Percentiles rank a stretch among this genome's conserved stretches.
These are phyloP conservation scores for Turnix velox DNA, from an alignment of 2,113 vertebrate genomes.

Conservation along the genomic window DNA sequence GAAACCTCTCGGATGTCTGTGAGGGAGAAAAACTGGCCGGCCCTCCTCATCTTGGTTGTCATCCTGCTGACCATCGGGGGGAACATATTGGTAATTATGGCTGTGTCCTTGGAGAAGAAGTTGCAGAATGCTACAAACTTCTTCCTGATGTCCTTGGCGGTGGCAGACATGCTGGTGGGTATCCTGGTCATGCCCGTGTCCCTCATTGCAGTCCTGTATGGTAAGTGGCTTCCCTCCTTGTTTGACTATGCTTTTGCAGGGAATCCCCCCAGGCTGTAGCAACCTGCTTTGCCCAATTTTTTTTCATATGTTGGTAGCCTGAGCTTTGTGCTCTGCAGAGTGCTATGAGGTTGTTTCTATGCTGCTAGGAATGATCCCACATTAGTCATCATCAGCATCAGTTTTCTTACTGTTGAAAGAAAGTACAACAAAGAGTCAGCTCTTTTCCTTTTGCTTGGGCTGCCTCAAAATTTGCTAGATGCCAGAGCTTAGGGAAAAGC, in stretches of 20 bases:
- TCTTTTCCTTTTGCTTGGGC: background rate
- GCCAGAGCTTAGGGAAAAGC: background rate
- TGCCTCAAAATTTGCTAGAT: background rate
- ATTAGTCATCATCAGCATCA: fast-evolving
- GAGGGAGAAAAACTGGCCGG: slow-evolving; percentile 93
- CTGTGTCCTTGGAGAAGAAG: slow-evolving; percentile 96
- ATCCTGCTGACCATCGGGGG: slow-evolving; percentile 94
- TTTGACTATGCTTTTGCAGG: background rate
- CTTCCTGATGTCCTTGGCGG: slow-evolving; percentile 94
- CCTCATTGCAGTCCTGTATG: slow-evolving; percentile 93
- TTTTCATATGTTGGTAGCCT: background rate
- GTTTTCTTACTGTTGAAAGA: background rate
- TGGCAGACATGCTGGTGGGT: slow-evolving; percentile 97
- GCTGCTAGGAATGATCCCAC: fast-evolving
- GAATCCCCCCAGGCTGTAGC: background rate
- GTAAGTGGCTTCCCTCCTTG: slow-evolving; percentile 76
- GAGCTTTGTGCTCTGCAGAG: fast-evolving
- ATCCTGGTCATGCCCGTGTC: slow-evolving; percentile 98
- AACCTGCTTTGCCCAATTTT: fast-evolving
- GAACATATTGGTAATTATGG: slow-evolving; percentile 96
- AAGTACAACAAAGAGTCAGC: background rate
- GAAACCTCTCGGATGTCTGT: slow-evolving; percentile 58
- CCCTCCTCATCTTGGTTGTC: slow-evolving; percentile 89
- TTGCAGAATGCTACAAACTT: slow-evolving; percentile 98
- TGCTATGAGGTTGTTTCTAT: background rate